Evolutionary conservation across 1,140 invertebrate species (phyloP).

Genomic region (Drosophila nigrodunni): DNA sequence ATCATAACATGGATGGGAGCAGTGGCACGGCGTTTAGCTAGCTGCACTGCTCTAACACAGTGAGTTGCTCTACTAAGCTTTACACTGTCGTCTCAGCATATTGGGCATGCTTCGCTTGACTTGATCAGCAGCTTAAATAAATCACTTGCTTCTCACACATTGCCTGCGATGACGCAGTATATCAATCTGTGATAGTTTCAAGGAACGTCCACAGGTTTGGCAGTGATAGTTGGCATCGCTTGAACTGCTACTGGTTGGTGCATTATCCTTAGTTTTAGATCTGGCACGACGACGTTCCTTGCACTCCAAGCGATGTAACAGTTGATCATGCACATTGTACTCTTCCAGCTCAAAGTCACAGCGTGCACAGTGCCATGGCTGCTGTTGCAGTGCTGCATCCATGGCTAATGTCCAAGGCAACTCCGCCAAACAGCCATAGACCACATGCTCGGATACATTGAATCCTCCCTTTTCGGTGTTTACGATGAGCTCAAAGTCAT

Average conservation of each 20-base stretch:
- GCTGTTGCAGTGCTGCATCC: conserved; percentile 85
- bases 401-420: conserved; percentile 87
- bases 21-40: not conserved
- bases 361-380: conserved; percentile 86
- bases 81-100: conserved; percentile 2
- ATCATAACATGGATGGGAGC: not conserved
- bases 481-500: conserved; percentile 86
- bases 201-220: conserved; percentile 88
- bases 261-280: not conserved
- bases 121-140: not conserved
- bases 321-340: conserved; percentile 86
- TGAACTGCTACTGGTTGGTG: not conserved
- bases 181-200: conserved; percentile 91
- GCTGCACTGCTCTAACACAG: conserved; percentile 4
- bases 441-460: conserved; percentile 92
- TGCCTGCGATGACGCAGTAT: conserved; percentile 90
- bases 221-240: conserved; percentile 87
- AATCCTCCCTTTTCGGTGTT: conserved; percentile 93
- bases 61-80: not conserved
- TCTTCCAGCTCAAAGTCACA: conserved; percentile 85
- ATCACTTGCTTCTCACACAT: conserved; percentile 74
- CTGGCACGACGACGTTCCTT: conserved; percentile 61
- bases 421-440: conserved; percentile 91
- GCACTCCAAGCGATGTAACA: conserved; percentile 80
- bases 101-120: not conserved